These are phyloP conservation scores for Pogonomyrmex barbatus DNA, from an alignment of 1,140 invertebrate species.

Conservation along the genomic window DNA sequence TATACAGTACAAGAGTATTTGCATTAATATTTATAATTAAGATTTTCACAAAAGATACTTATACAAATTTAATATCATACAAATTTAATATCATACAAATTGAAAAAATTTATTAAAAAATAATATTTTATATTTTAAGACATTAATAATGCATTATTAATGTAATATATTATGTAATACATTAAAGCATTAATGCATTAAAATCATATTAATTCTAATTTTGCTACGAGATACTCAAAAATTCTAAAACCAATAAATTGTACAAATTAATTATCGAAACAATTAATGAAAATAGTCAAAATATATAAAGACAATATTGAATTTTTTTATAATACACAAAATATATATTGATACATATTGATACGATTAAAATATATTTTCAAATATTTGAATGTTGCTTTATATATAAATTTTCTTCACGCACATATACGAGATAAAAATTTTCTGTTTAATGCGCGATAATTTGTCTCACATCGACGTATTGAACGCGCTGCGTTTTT, in stretches of 20 bases:
- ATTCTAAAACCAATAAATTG: neutral
- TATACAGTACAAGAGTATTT: neutral
- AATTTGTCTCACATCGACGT: neutral
- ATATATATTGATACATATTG: neutral
- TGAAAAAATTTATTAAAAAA: constrained; percentile 9
- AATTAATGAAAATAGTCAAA: neutral
- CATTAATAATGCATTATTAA: neutral
- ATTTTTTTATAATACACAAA: neutral
- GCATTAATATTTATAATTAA: constrained; percentile 27
- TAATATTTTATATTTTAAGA: neutral
- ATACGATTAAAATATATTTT: neutral
- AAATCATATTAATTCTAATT: neutral
- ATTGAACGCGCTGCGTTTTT: neutral
- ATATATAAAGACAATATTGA: constrained; percentile 13
- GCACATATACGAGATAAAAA: neutral
- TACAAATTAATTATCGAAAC: neutral
- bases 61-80: neutral
- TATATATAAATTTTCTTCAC: constrained; percentile 9
- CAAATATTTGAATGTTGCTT: neutral
- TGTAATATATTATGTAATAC: too few species aligned
- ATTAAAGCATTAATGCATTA: neutral
- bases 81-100: constrained; percentile 17
- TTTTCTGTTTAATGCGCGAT: neutral
- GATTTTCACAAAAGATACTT: neutral
- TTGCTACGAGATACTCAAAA: neutral